These are phyloP conservation scores for Coracopsis vasa DNA, from an alignment of 2,113 vertebrate genomes.

Conservation along the genomic window DNA sequence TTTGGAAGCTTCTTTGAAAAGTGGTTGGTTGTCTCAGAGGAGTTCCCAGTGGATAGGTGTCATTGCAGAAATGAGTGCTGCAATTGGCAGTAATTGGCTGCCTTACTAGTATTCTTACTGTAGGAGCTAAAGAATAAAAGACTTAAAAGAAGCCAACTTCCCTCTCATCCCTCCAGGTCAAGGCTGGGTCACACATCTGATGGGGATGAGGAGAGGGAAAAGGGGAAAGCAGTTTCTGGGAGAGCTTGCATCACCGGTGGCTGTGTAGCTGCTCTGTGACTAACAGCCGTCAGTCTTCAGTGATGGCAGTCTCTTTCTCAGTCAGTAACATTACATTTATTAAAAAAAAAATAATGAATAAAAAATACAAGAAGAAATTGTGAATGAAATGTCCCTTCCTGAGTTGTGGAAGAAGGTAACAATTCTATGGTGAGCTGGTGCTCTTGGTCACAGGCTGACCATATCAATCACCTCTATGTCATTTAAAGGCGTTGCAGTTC, in stretches of 20 bases:
- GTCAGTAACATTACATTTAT: not conserved
- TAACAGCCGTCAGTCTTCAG: not conserved
- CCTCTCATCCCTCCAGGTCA: not conserved
- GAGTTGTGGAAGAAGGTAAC: not conserved
- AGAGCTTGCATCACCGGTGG: not conserved
- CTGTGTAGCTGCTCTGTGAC: not conserved
- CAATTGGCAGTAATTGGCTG: not conserved
- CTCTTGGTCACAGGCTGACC: not conserved
- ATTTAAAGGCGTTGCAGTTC: not conserved
- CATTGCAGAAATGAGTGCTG: not conserved
- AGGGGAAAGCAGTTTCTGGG: not conserved
- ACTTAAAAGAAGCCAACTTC: not conserved
- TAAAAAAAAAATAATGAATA: not conserved
- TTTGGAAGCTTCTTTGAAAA: not conserved
- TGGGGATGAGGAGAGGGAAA: not conserved
- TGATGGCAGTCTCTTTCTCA: not conserved
- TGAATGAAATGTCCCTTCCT: not conserved
- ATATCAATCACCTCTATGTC: not conserved
- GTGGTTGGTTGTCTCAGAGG: not conserved
- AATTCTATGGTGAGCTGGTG: not conserved
- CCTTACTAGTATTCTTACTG: not conserved
- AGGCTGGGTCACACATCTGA: not conserved
- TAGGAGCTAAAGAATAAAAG: not conserved
- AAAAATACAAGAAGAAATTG: not conserved
- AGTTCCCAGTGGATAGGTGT: not conserved